These are phyloP conservation scores for Labia minor DNA, from an alignment of 2,888 invertebrate species.

Conservation along the genomic window DNA sequence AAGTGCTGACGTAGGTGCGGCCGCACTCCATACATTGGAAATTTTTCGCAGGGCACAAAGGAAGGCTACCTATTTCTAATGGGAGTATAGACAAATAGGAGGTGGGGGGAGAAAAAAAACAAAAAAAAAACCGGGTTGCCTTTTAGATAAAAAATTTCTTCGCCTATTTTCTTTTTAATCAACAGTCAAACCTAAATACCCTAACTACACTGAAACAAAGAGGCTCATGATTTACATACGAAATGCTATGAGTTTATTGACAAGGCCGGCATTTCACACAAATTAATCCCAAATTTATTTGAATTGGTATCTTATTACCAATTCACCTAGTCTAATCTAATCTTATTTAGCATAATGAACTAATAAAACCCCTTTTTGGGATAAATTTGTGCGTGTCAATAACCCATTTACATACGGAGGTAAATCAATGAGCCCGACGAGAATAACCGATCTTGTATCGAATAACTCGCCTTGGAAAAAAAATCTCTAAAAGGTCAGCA, in stretches of 20 bases:
- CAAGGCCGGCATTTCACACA: conserved; percentile 1
- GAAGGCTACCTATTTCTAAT: background rate
- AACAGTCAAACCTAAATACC: conserved; percentile 3
- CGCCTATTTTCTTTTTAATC: background rate
- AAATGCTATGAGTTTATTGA: background rate
- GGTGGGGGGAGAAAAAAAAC: too few relatives aligned
- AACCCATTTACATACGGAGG: background rate
- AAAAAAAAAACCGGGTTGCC: background rate
- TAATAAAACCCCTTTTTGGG: too few relatives aligned
- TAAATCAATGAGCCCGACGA: background rate
- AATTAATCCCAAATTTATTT: background rate
- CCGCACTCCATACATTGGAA: conserved; percentile 31
- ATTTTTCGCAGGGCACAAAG: conserved; percentile 21
- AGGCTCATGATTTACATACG: background rate
- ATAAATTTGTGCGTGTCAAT: background rate
- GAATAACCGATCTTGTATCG: background rate
- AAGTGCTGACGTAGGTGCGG: conserved; percentile 32
- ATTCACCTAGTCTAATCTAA: background rate
- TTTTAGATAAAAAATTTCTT: background rate
- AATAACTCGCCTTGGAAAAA: background rate
- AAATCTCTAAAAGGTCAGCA: background rate
- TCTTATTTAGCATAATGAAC: background rate
- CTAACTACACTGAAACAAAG: background rate
- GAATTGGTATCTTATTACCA: background rate
- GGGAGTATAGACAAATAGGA: background rate